Base-by-base conservation (phyloP, 1,140 invertebrate species). In the Chironomus striatipennis region DNA sequence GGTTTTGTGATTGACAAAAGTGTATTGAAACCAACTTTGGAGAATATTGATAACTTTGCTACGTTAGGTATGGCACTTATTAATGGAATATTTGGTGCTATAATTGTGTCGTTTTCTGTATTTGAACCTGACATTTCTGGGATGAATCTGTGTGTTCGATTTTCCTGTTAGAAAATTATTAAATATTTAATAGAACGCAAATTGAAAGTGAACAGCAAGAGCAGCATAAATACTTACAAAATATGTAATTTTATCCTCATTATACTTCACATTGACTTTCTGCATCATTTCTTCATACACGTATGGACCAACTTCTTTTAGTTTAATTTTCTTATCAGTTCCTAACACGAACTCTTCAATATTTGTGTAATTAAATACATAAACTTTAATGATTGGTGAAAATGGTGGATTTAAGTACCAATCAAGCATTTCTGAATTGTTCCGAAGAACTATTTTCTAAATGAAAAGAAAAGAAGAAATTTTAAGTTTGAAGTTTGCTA, bases 321-420 rank as follows among this genome's bases (percentile, higher is more conserved):
- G 85, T 15, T 81, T 83, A 0, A 93, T 83, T 76, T 90, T 92
- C 0, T 79, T 78, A 0, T 84, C 87, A 0, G 79, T 78, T 0
- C 87, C 85, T 1, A 79, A 80, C 74, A 85, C 80, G 74, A 90
- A 90, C 6, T 88, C 86, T 0, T 88, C 81, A 57, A 87, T 85
- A 79, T 95, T 94, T 12, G 89, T 91, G 47, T 93, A 88, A 81
- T 94, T 91, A 80, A 94, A 95, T 34, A 95, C 84, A 79, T 92
- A 95, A 0, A 93, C 84, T 73, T 88, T 88, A 3, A 95, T 80
- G 74, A 87, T 88, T 0, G 94, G 83, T 24, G 89, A 86, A 47
- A 93, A 79, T 0, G 91, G 89, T 5, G 90, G 90, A n/a, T 88
- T 85, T 43, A 83, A 81, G 91, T 91, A 94, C 12, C 91, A 79